Evolutionary conservation across 2,888 invertebrate genomes (phyloP), one percentile per base, ranked within the genome.

Genomic region (Chromoteleia sp.): DNA sequence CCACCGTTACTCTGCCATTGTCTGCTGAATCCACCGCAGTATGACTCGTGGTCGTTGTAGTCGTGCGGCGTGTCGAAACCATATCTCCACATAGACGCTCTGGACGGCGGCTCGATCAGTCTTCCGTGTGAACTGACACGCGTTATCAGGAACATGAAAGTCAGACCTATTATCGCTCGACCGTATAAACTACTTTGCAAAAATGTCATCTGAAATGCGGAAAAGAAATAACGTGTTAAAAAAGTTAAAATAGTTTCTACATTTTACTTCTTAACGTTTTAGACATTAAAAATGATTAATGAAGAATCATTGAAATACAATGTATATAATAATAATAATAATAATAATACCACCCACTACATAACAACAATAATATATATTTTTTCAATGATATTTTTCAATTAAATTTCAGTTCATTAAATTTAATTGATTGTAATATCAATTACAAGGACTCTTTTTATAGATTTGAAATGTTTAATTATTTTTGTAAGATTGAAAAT

Each of bases 11-110:
- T 94, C 86, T 94, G 94, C 96, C 96, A 96, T 88, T 97, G 97
- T 59, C 96, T 93, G n/a, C 95, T 94, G 90, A 95, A 97, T 7
- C 97, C 97, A 0, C 97, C 97, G 90, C 97, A 97, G 92, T 95
- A 97, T 2, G 96, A 93, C 89, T 97, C 97, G 90, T 97, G 96
- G 92, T 98, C 97, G 91, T 97, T 97, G 92, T 97, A 97, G 92
- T 98, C 96, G 87, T 96, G 96, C 0, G 97, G 97, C 0, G 97
- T 97, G 89, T 95, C 94, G 92, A 97, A 98, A 74, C 97, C 97
- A 92, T 95, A 97, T 84, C 97, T 94, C 97, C 97, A 97, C 87
- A 97, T 97, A 0, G 96, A 96, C 4, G 97, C 96, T 78, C 97
- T 93, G 59, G 97, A 97, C 0, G 97, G 97, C 0, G 97, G 97